Base-by-base conservation (phyloP, 2,888 invertebrate genomes). In the Fragum whitleyi region DNA sequence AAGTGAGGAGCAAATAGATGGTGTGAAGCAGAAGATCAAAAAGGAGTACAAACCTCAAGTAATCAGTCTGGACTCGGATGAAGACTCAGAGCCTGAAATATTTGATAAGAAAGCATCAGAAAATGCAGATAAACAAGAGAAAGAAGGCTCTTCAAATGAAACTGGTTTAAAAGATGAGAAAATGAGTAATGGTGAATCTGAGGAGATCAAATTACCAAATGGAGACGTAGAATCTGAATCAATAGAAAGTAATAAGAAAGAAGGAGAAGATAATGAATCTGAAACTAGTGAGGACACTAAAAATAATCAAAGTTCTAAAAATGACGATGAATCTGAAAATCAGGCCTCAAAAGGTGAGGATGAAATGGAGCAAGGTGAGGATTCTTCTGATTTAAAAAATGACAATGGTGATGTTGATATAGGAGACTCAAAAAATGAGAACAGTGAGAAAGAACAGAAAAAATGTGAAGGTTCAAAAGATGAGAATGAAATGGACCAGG, bases 11-110 rank as follows among this genome's bases (percentile, higher is more conserved):
- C 77, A 86, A 39, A 84, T 88, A 51, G 67, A 42, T 21, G 65
- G 55, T 21, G 69, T 79, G 14, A 79, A 73, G 57, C 75, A 85
- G 19, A 82, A 85, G 62, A 75, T 87, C 26, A 81, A 82, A 39
- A 70, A 77, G 19, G 81, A 83, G 36, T 79, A 82, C 61, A 84
- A 86, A 61, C 86, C 83, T 51, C 78, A 72, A 26, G 72, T 83
- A 32, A 82, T 83, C n/a, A 81, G 81, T 71, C 51, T 84, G 23
- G 81, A 81, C 67, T 82, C 80, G 32, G 83, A 79, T 39, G 81
- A 79, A 65, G 82, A 84, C 69, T 81, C 81, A 14, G 79, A 80
- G 32, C 70, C 72, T 53, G 81, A 77, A 75, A 68, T 83, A 23
- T 79, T 83, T 53, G 79, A 78, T 53, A 42, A 65, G 32, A n/a